phyloP scores from a whole-genome alignment of 2,113 vertebrate genomes.

The Balaeniceps rex region DNA sequence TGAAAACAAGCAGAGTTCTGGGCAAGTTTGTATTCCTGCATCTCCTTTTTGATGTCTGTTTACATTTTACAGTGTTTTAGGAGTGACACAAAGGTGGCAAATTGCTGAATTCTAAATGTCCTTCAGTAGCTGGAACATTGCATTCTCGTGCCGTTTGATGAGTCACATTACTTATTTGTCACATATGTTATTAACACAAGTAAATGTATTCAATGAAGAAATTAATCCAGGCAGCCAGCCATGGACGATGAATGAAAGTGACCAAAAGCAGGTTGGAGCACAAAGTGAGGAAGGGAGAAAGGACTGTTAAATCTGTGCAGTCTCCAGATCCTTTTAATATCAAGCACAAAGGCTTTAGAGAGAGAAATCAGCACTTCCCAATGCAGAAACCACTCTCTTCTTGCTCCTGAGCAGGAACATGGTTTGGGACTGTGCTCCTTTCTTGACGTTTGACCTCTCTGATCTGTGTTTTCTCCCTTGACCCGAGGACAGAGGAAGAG shows the following conservation, averaged over 20 bases:
- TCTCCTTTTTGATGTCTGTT: slow-evolving; percentile 10
- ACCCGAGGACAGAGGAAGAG: neutral
- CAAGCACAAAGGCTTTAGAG: slow-evolving; percentile 33
- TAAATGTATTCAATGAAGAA: slow-evolving; percentile 69
- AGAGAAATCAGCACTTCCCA: neutral
- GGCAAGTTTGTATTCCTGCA: neutral
- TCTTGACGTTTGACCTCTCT: neutral
- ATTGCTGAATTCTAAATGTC: slow-evolving; percentile 66
- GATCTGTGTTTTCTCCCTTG: neutral
- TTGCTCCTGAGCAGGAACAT: neutral
- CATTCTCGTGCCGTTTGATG: slow-evolving; percentile 70
- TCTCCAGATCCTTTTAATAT: slow-evolving; percentile 27
- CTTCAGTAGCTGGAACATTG: slow-evolving; percentile 70
- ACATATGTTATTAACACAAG: slow-evolving; percentile 73
- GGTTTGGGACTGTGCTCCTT: neutral
- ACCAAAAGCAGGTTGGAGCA: slow-evolving; percentile 59
- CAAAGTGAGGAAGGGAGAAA: slow-evolving; percentile 34
- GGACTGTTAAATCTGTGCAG: slow-evolving; percentile 8
- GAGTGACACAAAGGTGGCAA: slow-evolving; percentile 41
- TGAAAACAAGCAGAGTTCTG: slow-evolving; percentile 14
- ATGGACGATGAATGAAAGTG: slow-evolving; percentile 69
- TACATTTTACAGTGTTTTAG: slow-evolving; percentile 39
- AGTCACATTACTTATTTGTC: slow-evolving; percentile 77
- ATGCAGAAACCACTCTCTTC: neutral
- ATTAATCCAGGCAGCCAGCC: slow-evolving; percentile 70